phyloP scores from a whole-genome alignment of 2,888 invertebrate species.

The Drosophila gaucha region DNA sequence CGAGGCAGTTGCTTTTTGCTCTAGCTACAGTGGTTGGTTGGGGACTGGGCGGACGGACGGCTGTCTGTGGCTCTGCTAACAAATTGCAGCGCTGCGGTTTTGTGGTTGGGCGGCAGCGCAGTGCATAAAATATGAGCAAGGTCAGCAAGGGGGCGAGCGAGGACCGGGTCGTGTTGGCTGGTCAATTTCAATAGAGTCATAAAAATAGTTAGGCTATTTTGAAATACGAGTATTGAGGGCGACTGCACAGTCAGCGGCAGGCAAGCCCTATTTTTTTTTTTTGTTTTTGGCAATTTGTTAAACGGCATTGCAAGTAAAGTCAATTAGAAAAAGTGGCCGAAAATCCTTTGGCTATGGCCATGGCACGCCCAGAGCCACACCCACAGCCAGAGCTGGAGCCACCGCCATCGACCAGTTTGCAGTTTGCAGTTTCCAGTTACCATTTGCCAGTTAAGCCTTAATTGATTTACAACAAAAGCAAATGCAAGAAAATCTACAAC shows the following conservation, averaged over 20 bases:
- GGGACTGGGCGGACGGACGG: slow-evolving; percentile 2
- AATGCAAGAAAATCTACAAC: slow-evolving; percentile 24
- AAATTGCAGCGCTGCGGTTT: slow-evolving; percentile 63
- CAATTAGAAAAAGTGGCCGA: slow-evolving; percentile 57
- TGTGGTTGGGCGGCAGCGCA: slow-evolving; percentile 30
- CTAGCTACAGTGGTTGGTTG: background rate
- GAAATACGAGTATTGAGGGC: slow-evolving; percentile 42
- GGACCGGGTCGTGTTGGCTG: slow-evolving; percentile 18
- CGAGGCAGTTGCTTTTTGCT: slow-evolving; percentile 9
- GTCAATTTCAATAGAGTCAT: slow-evolving; percentile 54
- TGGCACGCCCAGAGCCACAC: background rate
- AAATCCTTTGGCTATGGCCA: slow-evolving; percentile 34
- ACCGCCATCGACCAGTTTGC: slow-evolving; percentile 18
- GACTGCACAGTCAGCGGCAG: slow-evolving; percentile 25
- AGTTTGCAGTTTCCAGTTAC: slow-evolving; percentile 27
- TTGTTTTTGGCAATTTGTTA: slow-evolving; percentile 46
- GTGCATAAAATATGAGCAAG: slow-evolving; percentile 62
- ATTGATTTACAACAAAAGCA: slow-evolving; percentile 55
- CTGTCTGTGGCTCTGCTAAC: slow-evolving; percentile 50
- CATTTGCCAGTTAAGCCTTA: slow-evolving; percentile 46
- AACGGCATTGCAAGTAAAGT: slow-evolving; percentile 47
- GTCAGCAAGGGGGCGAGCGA: slow-evolving; percentile 23
- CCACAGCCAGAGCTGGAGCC: background rate
- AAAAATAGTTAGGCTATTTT: slow-evolving; percentile 56
- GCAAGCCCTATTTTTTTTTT: slow-evolving; percentile 4